Evolutionary conservation across 2,797 vertebrate species (phyloP), one percentile per base, ranked within the genome.

Genomic region (Enteromius radiatus): DNA sequence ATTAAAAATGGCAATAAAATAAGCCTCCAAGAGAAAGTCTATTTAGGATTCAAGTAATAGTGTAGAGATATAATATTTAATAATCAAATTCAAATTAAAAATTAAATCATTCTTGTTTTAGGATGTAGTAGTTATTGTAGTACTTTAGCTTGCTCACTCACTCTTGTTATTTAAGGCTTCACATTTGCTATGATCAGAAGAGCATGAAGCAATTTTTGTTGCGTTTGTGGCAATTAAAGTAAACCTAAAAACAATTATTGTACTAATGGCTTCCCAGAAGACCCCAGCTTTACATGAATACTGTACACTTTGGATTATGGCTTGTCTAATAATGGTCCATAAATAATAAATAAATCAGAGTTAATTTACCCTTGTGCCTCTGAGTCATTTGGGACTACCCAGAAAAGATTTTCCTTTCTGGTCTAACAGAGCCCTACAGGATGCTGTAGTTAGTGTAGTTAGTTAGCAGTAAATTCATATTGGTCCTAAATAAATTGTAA

Each of bases 331-430:
- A 68, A 71, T 71, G 15, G 17, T 15, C 68, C 15, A 71, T 19
- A 71, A 71, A 71, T 71, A 71, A 70, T 23, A 41, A 19, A 63
- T 28, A 63, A 28, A 9, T 31, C 9, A 47, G 11, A 71, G 69
- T 36, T 36, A 23, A 74, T 74, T 74, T 74, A 54, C 70, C 11
- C 47, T 23, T 54, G 47, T 54, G 19, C 47, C 47, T 54, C 28
- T n/a, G 28, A 73, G 5, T 31, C 28, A 21, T n/a, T 74, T 6
- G 31, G 70, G 28, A 36, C 19, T n/a, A 36, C 36, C 70, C 70
- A 74, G 47, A 54, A 74, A 54, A 74, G 28, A 54, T 74, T 74
- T 74, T 36, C 31, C 26, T 31, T 23, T 74, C 71, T 54, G 31
- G 21, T 54, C 71, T 74, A 23, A 15, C 8, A 17, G 69, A 4